A percentile compares a stretch with the other conserved stretches of the same genome.
Conservation (phyloP, 2,113 vertebrate species). For the Chlamydotis undulata region DNA sequence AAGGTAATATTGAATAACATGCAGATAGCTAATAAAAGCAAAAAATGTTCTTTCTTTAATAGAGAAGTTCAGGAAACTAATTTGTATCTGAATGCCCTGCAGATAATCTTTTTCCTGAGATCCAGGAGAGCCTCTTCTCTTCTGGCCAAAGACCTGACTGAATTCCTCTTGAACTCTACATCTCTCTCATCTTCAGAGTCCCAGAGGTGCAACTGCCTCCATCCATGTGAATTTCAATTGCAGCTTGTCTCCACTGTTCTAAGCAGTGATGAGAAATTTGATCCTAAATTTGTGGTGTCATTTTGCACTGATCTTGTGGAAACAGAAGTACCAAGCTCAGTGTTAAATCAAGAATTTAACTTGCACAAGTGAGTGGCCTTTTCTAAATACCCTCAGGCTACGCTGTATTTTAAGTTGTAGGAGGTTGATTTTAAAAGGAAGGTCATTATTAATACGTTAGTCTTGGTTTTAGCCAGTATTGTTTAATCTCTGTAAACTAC, state of each 20-base stretch:
- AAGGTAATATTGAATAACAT: background rate
- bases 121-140: background rate
- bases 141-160: background rate
- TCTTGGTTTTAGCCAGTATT: background rate
- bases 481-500: background rate
- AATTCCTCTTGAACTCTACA: background rate
- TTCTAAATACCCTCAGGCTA: background rate
- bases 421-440: background rate
- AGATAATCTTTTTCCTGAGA: background rate
- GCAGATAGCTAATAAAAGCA: background rate
- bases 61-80: background rate
- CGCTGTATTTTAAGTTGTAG: background rate
- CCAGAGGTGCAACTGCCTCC: background rate
- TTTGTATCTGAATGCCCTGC: background rate
- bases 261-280: background rate
- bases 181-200: background rate
- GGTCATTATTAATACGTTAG: background rate
- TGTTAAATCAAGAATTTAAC: background rate
- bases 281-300: background rate
- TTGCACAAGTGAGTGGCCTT: background rate
- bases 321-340: background rate
- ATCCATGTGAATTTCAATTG: background rate
- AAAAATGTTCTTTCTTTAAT: background rate
- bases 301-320: background rate
- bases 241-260: background rate